Percentiles rank a stretch among this genome's conserved stretches.
phyloP scores from a whole-genome alignment of 2,113 vertebrate species.

The Dromaius novaehollandiae region DNA sequence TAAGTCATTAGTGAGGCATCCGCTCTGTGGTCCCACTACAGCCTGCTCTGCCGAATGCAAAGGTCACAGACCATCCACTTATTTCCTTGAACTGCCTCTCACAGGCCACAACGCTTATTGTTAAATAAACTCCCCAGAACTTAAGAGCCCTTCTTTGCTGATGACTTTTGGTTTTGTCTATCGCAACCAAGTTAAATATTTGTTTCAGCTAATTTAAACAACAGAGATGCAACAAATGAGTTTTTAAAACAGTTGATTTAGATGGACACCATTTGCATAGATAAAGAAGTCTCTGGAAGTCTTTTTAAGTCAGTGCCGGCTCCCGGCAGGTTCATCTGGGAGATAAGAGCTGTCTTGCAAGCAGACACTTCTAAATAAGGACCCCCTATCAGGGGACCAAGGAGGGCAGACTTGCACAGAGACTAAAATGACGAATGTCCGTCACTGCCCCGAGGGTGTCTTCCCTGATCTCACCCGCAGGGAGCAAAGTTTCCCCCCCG shows the following conservation, averaged over 20 bases:
- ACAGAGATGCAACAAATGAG: background rate
- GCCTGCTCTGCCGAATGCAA: background rate
- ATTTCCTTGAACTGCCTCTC: background rate
- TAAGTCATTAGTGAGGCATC: background rate
- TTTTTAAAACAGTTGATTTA: background rate
- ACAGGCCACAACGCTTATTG: background rate
- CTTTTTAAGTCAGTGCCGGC: slow-evolving; percentile 21
- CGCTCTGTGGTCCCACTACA: background rate
- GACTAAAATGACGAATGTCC: background rate
- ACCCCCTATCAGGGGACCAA: background rate
- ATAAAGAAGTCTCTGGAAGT: background rate
- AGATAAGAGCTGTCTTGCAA: slow-evolving; percentile 41
- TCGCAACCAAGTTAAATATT: background rate
- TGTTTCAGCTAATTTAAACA: background rate
- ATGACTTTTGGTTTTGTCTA: background rate
- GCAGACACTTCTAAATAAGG: slow-evolving; percentile 43
- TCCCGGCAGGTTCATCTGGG: background rate
- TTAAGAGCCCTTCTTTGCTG: background rate
- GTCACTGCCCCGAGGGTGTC: background rate
- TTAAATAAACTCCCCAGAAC: background rate
- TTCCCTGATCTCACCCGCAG: background rate
- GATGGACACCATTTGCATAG: background rate
- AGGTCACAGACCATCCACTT: background rate
- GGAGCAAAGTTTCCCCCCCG: background rate
- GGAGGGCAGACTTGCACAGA: background rate